Percentiles rank a stretch among this genome's conserved stretches.
Conservation (phyloP, 1,140 invertebrate genomes). For the Cecropterus lyciades region DNA sequence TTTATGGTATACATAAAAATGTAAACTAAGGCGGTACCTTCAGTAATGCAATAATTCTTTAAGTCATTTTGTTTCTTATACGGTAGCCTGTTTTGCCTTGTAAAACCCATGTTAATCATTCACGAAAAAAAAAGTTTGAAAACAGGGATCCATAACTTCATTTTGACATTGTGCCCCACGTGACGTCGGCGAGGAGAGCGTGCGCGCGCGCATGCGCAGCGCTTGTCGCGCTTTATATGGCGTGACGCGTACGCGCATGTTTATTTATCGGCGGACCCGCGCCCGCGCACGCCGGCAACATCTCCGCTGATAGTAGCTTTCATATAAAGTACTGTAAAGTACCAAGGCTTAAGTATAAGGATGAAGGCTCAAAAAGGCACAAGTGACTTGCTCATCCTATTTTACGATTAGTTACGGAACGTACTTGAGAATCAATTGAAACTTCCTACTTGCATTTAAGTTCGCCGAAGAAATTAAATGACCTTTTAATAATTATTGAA, state of each 20-base stretch:
- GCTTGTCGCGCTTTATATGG: conserved; percentile 60
- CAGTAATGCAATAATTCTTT: not conserved
- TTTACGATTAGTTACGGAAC: too few species aligned
- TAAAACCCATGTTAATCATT: conserved; percentile 28
- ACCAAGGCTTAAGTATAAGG: too few species aligned
- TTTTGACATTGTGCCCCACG: conserved; percentile 52
- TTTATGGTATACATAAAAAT: not conserved
- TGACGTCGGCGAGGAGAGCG: conserved; percentile 39
- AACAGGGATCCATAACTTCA: conserved; percentile 36
- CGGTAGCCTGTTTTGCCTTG: conserved; percentile 14
- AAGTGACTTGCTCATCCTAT: too few species aligned
- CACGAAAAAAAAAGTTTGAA: conserved; percentile 30
- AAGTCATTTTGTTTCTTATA: not conserved
- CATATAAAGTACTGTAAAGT: not conserved
- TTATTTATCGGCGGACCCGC: conserved; percentile 52
- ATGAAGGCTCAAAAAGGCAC: too few species aligned
- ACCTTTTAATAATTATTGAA: too few species aligned
- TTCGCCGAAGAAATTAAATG: too few species aligned
- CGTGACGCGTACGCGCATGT: conserved; percentile 51
- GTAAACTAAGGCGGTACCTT: not conserved
- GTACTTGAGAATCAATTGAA: too few species aligned
- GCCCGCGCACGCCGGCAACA: conserved; percentile 33
- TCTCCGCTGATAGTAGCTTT: not conserved
- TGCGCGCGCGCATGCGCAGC: conserved; percentile 46
- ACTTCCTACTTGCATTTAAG: too few species aligned